Evolutionary conservation across 2,113 vertebrate genomes (phyloP).

Genomic region (Paramormyrops kingsleyae): DNA sequence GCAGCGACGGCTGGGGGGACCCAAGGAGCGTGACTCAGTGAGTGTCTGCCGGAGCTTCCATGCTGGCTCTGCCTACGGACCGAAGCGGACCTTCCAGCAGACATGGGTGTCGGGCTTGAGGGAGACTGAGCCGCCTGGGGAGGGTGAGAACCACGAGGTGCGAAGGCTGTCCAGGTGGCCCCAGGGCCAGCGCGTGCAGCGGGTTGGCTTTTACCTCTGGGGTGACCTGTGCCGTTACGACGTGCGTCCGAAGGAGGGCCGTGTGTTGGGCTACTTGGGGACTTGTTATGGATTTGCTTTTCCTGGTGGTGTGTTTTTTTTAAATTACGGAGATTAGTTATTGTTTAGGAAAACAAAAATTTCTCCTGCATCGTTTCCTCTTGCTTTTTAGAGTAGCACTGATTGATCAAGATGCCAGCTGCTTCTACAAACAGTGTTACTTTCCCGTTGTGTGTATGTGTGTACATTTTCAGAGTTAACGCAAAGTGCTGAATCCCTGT

Average conservation of each 20-base stretch:
- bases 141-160: slow-evolving; percentile 35
- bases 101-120: slow-evolving; percentile 8
- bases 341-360: neutral
- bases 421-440: neutral
- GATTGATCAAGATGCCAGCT: neutral
- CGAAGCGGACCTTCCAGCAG: slow-evolving; percentile 19
- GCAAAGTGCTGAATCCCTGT: neutral
- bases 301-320: neutral
- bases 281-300: neutral
- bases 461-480: neutral
- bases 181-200: neutral
- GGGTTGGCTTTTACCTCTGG: slow-evolving; percentile 13
- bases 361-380: neutral
- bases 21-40: slow-evolving; percentile 28
- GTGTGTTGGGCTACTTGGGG: slow-evolving; percentile 47
- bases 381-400: neutral
- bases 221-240: neutral
- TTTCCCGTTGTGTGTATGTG: neutral
- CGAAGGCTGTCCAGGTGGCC: slow-evolving; percentile 51
- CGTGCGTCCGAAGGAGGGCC: slow-evolving; percentile 48
- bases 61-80: slow-evolving; percentile 28
- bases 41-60: slow-evolving; percentile 25
- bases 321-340: neutral
- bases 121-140: slow-evolving; percentile 17
- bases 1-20: slow-evolving; percentile 26